phyloP scores from a whole-genome alignment of 1,140 invertebrate species.

The Cotesia vestalis region DNA sequence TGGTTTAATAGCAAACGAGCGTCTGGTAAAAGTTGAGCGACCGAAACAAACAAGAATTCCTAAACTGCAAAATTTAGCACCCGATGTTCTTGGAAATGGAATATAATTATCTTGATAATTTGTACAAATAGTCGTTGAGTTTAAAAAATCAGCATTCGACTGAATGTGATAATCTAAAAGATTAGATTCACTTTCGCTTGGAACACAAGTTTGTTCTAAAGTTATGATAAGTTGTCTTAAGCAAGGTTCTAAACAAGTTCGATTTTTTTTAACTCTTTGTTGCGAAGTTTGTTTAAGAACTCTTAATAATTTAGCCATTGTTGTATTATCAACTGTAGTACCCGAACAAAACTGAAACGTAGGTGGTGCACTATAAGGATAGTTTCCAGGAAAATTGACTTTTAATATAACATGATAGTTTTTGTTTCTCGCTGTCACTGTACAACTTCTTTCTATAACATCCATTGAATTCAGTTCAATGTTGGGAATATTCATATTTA shows the following conservation, averaged over 20 bases:
- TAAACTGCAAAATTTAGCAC: constrained; percentile 86
- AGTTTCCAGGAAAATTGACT: constrained; percentile 81
- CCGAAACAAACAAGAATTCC: constrained; percentile 86
- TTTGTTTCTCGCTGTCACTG: constrained; percentile 77
- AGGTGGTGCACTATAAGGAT: constrained; percentile 78
- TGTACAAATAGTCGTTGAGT: constrained; percentile 55
- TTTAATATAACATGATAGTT: constrained; percentile 79
- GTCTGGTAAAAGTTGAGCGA: constrained; percentile 77
- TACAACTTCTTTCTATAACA: constrained; percentile 75
- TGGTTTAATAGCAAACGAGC: constrained; percentile 71
- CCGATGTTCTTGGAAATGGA: constrained; percentile 92
- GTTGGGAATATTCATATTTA: constrained; percentile 88
- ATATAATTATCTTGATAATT: constrained; percentile 81
- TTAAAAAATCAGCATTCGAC: constrained; percentile 61
- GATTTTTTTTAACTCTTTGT: constrained; percentile 79
- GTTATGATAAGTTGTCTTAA: constrained; percentile 77
- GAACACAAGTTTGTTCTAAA: constrained; percentile 70
- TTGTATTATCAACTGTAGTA: constrained; percentile 70
- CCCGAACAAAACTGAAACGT: constrained; percentile 75
- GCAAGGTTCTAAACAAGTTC: constrained; percentile 83
- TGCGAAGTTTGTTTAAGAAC: constrained; percentile 78
- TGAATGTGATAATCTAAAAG: constrained; percentile 58
- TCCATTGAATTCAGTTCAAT: constrained; percentile 78
- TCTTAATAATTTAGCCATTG: constrained; percentile 72
- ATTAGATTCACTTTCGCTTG: constrained; percentile 61